These are phyloP conservation scores for Entomyzon cyanotis DNA, from an alignment of 2,113 vertebrate genomes.

Conservation along the genomic window DNA sequence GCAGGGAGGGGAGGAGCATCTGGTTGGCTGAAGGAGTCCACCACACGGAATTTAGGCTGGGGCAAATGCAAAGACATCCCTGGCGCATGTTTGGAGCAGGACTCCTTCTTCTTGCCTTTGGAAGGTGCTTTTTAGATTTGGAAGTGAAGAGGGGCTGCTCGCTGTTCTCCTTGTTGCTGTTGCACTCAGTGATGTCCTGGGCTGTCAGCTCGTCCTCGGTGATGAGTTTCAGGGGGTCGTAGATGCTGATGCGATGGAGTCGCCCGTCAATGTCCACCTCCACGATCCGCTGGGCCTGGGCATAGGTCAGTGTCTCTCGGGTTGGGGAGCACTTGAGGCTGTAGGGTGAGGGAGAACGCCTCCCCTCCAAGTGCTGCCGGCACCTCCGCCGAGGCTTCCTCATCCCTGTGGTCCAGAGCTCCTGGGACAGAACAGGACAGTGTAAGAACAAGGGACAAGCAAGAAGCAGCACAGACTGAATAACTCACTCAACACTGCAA, in stretches of 20 bases:
- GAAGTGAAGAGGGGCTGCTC: conserved; percentile 84
- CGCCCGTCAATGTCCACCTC: conserved; percentile 96
- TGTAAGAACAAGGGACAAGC: neutral
- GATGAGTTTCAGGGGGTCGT: conserved; percentile 93
- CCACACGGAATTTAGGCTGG: conserved; percentile 87
- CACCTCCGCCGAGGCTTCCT: conserved; percentile 91
- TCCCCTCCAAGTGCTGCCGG: conserved; percentile 75
- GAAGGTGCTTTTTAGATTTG: conserved; percentile 77
- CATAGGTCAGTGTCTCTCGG: conserved; percentile 90
- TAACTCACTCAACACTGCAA: neutral
- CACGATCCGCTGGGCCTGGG: conserved; percentile 93
- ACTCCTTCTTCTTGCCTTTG: conserved; percentile 88
- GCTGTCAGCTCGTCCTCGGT: conserved; percentile 95
- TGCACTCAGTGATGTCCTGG: conserved; percentile 95
- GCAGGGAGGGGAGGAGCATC: conserved; percentile 82
- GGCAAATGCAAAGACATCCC: conserved; percentile 79
- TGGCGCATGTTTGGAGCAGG: conserved; percentile 72
- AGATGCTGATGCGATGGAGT: conserved; percentile 94
- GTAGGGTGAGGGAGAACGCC: conserved; percentile 89
- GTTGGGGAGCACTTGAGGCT: conserved; percentile 89
- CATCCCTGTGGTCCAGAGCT: conserved; percentile 72
- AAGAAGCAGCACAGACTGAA: neutral
- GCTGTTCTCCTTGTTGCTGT: conserved; percentile 98
- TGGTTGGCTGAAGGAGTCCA: conserved; percentile 80
- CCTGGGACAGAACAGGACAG: neutral